Conservation (phyloP, 2,888 invertebrate species). For the Acrobasis suavella region DNA sequence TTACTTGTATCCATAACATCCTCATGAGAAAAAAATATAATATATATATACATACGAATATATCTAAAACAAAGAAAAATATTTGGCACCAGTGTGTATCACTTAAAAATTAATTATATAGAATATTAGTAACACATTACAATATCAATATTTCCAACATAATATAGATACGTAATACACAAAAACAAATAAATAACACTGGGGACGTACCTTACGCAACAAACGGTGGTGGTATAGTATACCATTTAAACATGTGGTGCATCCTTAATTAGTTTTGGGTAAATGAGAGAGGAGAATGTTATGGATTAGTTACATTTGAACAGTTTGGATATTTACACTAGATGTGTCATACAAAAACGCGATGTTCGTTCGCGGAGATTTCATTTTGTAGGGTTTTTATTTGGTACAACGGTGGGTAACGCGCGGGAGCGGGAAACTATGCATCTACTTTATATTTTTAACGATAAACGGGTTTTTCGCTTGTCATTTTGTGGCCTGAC, state of each 20-base stretch:
- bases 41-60: slow-evolving; percentile 33
- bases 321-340: slow-evolving; percentile 52
- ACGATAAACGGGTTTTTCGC: too few species aligned
- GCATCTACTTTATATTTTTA: too few species aligned
- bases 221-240: slow-evolving; percentile 77
- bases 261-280: slow-evolving; percentile 82
- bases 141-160: slow-evolving; percentile 52
- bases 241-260: slow-evolving; percentile 79
- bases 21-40: slow-evolving; percentile 45
- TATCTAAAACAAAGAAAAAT: slow-evolving; percentile 34
- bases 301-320: slow-evolving; percentile 80
- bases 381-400: slow-evolving; percentile 23
- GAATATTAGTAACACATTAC: slow-evolving; percentile 67
- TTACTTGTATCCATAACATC: slow-evolving; percentile 75
- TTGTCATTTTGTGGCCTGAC: too few species aligned
- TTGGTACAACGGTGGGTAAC: slow-evolving; percentile 8
- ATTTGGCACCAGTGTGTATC: slow-evolving; percentile 72
- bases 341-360: slow-evolving; percentile 59
- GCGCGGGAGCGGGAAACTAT: neutral
- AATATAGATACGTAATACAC: slow-evolving; percentile 69
- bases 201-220: slow-evolving; percentile 78
- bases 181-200: slow-evolving; percentile 73
- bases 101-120: slow-evolving; percentile 38
- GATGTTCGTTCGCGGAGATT: slow-evolving; percentile 34
- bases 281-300: slow-evolving; percentile 81